Base-by-base conservation (phyloP, 2,888 invertebrate genomes). In the Caenorhabditis sp. region DNA sequence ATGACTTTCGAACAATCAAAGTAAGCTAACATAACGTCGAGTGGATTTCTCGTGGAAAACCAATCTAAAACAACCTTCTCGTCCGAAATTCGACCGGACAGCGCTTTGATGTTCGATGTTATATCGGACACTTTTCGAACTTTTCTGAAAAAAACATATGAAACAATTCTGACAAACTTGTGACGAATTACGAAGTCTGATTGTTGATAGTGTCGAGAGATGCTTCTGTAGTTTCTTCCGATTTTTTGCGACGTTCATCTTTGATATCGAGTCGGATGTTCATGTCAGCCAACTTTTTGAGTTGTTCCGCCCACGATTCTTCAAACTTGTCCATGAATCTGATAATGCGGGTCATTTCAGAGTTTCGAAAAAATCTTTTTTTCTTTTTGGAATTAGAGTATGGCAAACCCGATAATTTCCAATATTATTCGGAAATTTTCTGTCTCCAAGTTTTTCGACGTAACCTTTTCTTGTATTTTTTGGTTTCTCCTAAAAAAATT, bases 231-330 rank as follows among this genome's bases (percentile, higher is more conserved):
- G 54, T 37, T 51, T 78, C 78, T 27, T 66, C 68, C n/a, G 58
- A 53, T 17, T 54, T 65, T 43, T 69, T 58, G 2, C 58, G 26
- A n/a, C 53, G 24, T 36, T 71, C 64, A 26, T 69, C 71, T 50
- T 62, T 73, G 19, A 78, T 62, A 51, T 82, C 79, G 6, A 85
- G 36, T 21, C 81, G 77, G 37, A 85, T 84, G n/a, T 82, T 78
- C 66, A 85, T 74, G 14, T 82, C 83, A 53, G 79, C 80, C 51
- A 85, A 58, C 54, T 81, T 82, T 31, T 79, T 79, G 54, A 83
- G 26, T 65, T 85, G 84, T 10, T 76, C 71, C 23, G 71, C 71
- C 53, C 81, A 77, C 26, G 71, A 69, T 43, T 79, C 78, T 27
- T 83, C 82, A 63, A 85, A 85, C 31, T 62, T 65, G 27, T 76